Conservation (phyloP, 2,888 invertebrate species). For the Panzeria rudis region DNA sequence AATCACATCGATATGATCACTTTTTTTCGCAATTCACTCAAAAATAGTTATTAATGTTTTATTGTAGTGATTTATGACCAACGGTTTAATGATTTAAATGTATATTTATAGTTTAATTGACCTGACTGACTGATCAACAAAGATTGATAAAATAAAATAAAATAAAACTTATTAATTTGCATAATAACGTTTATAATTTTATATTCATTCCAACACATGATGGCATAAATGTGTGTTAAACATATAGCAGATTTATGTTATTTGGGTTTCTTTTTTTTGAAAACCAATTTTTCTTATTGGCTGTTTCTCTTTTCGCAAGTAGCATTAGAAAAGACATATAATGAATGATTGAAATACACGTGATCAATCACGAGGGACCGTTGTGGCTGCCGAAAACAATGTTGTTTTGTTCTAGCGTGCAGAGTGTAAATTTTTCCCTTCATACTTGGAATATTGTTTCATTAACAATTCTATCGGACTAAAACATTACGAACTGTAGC, state of each 20-base stretch:
- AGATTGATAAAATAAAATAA: background rate
- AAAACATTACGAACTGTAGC: too few species aligned
- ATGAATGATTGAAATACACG: too few species aligned
- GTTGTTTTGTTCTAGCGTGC: too few species aligned
- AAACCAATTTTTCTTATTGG: too few species aligned
- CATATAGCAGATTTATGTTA: constrained; percentile 8
- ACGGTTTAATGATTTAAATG: constrained; percentile 17
- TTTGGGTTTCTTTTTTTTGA: background rate
- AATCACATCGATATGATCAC: background rate
- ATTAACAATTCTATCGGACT: too few species aligned
- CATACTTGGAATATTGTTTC: too few species aligned
- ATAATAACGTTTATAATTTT: constrained; percentile 43
- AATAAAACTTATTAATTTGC: constrained; percentile 33
- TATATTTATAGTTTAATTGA: constrained; percentile 31
- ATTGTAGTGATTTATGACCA: constrained; percentile 24
- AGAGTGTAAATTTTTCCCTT: too few species aligned
- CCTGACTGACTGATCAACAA: background rate
- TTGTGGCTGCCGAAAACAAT: too few species aligned
- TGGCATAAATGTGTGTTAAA: constrained; percentile 6
- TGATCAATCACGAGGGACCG: too few species aligned
- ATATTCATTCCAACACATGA: background rate
- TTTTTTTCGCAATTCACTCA: constrained; percentile 15
- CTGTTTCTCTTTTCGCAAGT: too few species aligned
- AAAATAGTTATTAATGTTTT: constrained; percentile 4
- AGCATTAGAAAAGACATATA: too few species aligned